phyloP scores from a whole-genome alignment of 2,113 vertebrate genomes.

The Calonectris borealis region DNA sequence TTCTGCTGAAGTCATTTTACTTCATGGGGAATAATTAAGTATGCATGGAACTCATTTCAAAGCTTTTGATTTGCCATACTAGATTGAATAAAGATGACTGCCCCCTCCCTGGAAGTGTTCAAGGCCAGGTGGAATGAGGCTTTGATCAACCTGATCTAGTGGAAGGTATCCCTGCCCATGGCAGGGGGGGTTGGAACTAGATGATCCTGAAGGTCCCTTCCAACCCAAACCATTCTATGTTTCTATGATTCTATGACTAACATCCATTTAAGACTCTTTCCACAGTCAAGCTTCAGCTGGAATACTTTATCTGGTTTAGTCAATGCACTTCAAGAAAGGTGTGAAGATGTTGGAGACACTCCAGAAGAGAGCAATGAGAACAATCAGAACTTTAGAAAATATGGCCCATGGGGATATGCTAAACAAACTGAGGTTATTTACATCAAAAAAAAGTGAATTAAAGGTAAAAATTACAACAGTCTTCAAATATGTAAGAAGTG shows the following conservation, averaged over 20 bases:
- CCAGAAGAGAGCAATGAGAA: neutral
- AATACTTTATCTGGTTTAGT: neutral
- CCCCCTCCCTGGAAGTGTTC: neutral
- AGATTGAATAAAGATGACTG: neutral
- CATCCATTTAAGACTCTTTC: neutral
- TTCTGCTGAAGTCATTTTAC: neutral
- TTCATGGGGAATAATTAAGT: neutral
- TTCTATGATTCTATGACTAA: neutral
- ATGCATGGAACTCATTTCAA: neutral
- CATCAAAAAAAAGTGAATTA: neutral
- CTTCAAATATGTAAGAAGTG: neutral
- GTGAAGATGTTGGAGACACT: neutral
- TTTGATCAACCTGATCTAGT: neutral
- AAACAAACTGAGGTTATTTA: neutral
- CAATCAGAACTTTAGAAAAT: neutral
- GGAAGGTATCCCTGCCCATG: neutral
- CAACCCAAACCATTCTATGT: neutral
- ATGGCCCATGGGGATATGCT: neutral
- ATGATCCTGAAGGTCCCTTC: neutral
- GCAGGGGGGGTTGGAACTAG: neutral
- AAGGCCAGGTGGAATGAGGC: neutral
- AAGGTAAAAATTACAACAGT: neutral
- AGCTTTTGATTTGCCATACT: neutral
- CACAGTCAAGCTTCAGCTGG: neutral
- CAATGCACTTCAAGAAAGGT: neutral